Conservation (phyloP, 2,113 vertebrate genomes). For the Ornithorhynchus anatinus region DNA sequence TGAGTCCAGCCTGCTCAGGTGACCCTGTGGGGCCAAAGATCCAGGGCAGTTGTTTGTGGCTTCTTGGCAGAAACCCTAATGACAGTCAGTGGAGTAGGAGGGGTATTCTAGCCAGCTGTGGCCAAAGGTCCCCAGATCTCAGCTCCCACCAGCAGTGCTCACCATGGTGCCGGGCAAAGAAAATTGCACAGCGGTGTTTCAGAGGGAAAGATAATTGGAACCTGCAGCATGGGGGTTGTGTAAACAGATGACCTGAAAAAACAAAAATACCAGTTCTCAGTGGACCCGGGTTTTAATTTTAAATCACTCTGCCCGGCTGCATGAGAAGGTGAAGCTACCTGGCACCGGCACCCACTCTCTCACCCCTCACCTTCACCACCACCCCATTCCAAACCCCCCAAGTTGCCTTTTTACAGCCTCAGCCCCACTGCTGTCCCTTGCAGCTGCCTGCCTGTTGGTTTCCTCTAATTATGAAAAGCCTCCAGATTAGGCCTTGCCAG, state of each 20-base stretch:
- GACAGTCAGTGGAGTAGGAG: neutral
- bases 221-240: neutral
- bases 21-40: too few relatives aligned
- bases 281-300: conserved; percentile 14
- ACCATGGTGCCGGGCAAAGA: neutral
- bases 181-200: conserved; percentile 7
- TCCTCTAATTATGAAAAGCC: too few relatives aligned
- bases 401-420: too few relatives aligned
- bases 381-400: too few relatives aligned
- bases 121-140: conserved; percentile 1
- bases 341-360: neutral
- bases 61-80: conserved; percentile 5
- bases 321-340: neutral
- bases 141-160: conserved; percentile 12
- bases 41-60: too few relatives aligned
- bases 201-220: conserved; percentile 13
- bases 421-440: too few relatives aligned
- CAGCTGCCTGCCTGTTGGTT: too few relatives aligned
- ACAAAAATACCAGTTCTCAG: conserved; percentile 13
- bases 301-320: neutral
- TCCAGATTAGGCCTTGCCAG: too few relatives aligned
- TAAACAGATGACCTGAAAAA: neutral
- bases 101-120: neutral
- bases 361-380: neutral
- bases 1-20: too few relatives aligned